Conservation (phyloP, 2,797 vertebrate species). For the Morelia viridis region DNA sequence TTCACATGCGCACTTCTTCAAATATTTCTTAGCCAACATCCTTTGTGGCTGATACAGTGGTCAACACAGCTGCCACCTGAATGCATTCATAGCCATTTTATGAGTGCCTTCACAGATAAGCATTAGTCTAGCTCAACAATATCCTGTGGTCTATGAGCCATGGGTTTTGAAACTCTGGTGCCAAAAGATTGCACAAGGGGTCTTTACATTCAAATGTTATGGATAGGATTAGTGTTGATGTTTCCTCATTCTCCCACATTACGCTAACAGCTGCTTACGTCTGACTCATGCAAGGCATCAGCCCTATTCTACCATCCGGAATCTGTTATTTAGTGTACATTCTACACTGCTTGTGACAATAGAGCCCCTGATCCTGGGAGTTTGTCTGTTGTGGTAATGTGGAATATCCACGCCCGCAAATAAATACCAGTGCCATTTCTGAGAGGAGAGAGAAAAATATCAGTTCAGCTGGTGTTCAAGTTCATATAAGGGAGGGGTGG, state of each 20-base stretch:
- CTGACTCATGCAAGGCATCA: slow-evolving; percentile 1
- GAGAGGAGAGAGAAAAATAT: background rate
- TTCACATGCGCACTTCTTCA: background rate
- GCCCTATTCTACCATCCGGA: background rate
- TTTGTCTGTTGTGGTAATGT: no score
- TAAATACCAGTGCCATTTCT: background rate
- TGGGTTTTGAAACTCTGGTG: background rate
- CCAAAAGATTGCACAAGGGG: background rate
- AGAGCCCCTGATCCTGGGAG: no score
- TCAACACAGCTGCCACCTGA: background rate
- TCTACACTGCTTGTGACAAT: background rate
- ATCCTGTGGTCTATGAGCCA: background rate
- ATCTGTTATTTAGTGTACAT: background rate
- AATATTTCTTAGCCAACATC: background rate
- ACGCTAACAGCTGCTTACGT: background rate
- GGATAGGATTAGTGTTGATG: background rate
- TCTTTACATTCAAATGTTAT: background rate
- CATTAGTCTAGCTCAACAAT: background rate
- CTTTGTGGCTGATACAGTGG: background rate
- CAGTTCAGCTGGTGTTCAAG: background rate
- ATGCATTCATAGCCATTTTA: background rate
- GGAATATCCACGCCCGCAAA: background rate
- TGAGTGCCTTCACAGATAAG: background rate
- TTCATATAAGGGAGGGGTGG: background rate
- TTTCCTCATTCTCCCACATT: background rate